These are phyloP conservation scores for Mormyrops boulengeri DNA, from an alignment of 2,797 vertebrate species.

Conservation along the genomic window DNA sequence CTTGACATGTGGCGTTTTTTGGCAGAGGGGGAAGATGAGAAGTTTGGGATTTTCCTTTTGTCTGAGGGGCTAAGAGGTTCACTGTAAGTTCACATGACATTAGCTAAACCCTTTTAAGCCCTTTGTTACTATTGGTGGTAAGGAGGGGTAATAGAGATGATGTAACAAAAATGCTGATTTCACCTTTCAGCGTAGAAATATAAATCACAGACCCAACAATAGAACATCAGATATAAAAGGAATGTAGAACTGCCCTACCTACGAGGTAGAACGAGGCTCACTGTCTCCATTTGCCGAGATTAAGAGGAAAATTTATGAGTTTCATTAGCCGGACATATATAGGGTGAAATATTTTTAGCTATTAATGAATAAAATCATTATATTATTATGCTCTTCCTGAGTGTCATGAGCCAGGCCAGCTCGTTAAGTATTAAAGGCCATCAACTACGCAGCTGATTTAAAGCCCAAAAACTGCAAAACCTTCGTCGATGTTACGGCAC, in stretches of 20 bases:
- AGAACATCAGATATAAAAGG: neutral
- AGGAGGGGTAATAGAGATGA: neutral
- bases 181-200: neutral
- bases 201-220: slow-evolving; percentile 2
- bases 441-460: neutral
- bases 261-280: neutral
- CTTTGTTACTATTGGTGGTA: neutral
- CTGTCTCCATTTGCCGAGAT: neutral
- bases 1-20: slow-evolving; percentile 38
- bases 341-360: neutral
- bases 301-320: neutral
- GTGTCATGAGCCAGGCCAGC: neutral
- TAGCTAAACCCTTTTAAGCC: neutral
- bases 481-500: neutral
- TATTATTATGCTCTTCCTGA: neutral
- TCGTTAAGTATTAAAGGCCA: neutral
- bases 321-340: neutral
- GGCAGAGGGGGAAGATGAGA: slow-evolving; percentile 43
- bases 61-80: slow-evolving; percentile 21
- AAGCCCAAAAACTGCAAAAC: neutral
- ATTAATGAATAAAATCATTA: neutral
- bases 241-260: neutral
- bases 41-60: slow-evolving; percentile 30
- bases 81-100: slow-evolving; percentile 17
- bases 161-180: neutral